Evolutionary conservation across 2,113 vertebrate genomes (phyloP).

Genomic region (Narcine bancroftii): DNA sequence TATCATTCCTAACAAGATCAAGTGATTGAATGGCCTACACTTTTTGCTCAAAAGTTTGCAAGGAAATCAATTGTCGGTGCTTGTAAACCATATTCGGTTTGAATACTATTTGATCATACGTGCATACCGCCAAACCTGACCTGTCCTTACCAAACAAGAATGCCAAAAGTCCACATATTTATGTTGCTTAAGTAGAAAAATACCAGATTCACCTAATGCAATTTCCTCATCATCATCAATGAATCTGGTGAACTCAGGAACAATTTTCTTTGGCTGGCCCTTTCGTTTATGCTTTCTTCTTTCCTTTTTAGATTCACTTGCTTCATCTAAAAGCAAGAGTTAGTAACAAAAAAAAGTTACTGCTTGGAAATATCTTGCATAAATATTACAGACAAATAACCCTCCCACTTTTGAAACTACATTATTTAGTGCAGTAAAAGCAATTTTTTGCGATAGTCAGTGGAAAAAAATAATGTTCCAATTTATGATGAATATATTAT

Average conservation of each 20-base stretch:
- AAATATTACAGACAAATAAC: background rate
- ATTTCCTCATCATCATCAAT: constrained; percentile 40
- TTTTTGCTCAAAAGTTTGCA: too few species aligned
- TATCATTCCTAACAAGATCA: too few species aligned
- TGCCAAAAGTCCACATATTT: background rate
- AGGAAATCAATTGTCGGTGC: background rate
- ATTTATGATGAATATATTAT: background rate
- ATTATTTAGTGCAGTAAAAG: background rate
- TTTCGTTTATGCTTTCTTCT: constrained; percentile 40
- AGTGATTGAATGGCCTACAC: too few species aligned
- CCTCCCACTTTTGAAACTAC: background rate
- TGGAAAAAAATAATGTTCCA: background rate
- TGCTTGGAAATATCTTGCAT: background rate
- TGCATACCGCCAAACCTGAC: background rate
- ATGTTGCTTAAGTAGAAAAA: background rate
- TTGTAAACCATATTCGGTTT: background rate
- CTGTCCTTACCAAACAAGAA: background rate
- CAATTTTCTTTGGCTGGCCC: constrained; percentile 41
- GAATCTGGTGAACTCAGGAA: constrained; percentile 42
- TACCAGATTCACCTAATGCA: constrained; percentile 14
- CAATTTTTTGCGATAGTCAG: background rate
- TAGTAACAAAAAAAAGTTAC: background rate
- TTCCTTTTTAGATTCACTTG: constrained; percentile 39
- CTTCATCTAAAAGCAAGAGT: constrained; percentile 39
- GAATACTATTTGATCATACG: background rate